These are phyloP conservation scores for Caenorhabditis afra DNA, from an alignment of 2,888 invertebrate genomes.

Conservation along the genomic window DNA sequence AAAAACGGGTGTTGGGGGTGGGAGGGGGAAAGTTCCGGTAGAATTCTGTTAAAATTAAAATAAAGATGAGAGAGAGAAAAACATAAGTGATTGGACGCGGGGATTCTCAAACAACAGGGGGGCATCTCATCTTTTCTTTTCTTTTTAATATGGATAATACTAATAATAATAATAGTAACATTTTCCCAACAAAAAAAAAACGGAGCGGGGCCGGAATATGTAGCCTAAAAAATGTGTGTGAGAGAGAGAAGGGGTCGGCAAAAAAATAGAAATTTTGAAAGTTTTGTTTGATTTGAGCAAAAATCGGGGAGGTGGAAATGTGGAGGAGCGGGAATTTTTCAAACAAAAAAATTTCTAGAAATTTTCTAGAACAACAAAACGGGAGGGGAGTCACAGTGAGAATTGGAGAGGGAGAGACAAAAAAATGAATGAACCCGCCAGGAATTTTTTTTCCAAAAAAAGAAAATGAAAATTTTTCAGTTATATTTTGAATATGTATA, in stretches of 20 bases:
- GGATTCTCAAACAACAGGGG: too few relatives aligned
- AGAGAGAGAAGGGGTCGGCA: neutral
- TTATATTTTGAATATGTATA: conserved; percentile 21
- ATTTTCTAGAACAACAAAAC: neutral
- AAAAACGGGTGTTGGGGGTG: too few relatives aligned
- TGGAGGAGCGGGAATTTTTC: neutral
- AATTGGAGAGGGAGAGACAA: conserved; percentile 1
- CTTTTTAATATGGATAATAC: too few relatives aligned
- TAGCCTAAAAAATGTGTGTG: conserved; percentile 12
- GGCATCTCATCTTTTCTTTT: too few relatives aligned
- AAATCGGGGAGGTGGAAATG: conserved; percentile 49
- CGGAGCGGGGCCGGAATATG: conserved; percentile 1
- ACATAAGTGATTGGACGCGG: too few relatives aligned
- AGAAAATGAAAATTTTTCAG: conserved; percentile 1
- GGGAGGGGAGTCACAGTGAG: too few relatives aligned
- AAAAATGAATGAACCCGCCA: conserved; percentile 8
- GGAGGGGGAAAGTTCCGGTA: too few relatives aligned
- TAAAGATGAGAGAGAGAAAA: too few relatives aligned
- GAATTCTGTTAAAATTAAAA: too few relatives aligned
- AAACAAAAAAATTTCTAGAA: conserved; percentile 8
- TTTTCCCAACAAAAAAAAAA: too few relatives aligned
- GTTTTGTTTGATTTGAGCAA: conserved; percentile 48
- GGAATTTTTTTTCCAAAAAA: neutral
- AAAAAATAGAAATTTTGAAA: conserved; percentile 5
- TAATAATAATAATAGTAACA: too few relatives aligned